These are phyloP conservation scores for Trissoscelio sp. DNA, from an alignment of 2,888 invertebrate genomes.

Conservation along the genomic window DNA sequence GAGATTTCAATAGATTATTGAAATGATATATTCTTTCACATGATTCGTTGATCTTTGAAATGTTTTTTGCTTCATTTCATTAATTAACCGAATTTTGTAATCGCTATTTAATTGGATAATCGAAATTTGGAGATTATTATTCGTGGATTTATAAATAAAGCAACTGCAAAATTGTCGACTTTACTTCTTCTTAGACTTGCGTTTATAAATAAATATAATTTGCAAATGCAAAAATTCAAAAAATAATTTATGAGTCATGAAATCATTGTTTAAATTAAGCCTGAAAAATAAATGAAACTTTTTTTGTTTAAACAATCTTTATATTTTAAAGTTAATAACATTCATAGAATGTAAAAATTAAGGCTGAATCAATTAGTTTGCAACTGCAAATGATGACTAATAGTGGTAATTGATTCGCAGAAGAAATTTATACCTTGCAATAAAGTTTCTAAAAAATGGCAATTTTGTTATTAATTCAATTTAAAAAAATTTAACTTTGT, in stretches of 20 bases:
- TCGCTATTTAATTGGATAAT: too few relatives aligned
- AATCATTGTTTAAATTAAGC: background rate
- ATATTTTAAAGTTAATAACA: too few relatives aligned
- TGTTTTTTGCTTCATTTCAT: too few relatives aligned
- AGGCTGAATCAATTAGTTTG: slow-evolving; percentile 6
- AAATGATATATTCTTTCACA: too few relatives aligned
- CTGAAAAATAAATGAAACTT: background rate
- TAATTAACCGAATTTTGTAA: too few relatives aligned
- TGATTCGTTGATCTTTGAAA: too few relatives aligned
- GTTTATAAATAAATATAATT: slow-evolving; percentile 10
- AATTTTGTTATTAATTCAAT: background rate
- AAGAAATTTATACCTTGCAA: background rate
- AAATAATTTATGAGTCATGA: too few relatives aligned
- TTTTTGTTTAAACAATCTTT: too few relatives aligned
- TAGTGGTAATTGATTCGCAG: background rate
- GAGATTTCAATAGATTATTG: too few relatives aligned
- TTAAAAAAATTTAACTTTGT: too few relatives aligned
- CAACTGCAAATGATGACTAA: slow-evolving; percentile 1
- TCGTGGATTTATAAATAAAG: slow-evolving; percentile 5
- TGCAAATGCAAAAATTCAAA: too few relatives aligned
- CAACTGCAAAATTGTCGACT: background rate
- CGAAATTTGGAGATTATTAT: too few relatives aligned
- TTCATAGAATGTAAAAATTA: background rate
- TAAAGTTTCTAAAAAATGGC: background rate
- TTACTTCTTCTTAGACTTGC: background rate